Base-by-base conservation (phyloP, 2,888 invertebrate genomes). In the Ectemnius lituratus region DNA sequence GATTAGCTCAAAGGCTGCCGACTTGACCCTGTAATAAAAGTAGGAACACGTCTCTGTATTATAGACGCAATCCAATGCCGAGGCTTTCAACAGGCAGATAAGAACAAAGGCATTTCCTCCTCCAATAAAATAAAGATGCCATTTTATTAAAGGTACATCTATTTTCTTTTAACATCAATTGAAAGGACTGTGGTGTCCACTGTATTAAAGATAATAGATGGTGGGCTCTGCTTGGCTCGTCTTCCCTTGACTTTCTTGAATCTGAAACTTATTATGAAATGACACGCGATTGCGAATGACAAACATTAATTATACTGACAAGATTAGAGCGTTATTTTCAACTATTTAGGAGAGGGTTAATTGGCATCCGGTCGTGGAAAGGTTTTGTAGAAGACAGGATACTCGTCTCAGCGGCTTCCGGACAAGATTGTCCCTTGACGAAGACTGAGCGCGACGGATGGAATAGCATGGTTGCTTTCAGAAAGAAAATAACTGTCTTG, bases 1-100 rank as follows among this genome's bases (percentile, higher is more conserved):
- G 90, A 90, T 90, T 90, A 89, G 90, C 89, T 87, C 89, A 90
- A 90, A 90, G 89, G 89, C 86, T 85, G 88, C 90, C 90, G 90
- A 88, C 89, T 84, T 84, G 82, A 87, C 80, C 84, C 85, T 87
- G 88, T 88, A 89, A 88, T 90, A 90, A 90, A 87, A 90, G 86
- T 86, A 85, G 84, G 85, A 86, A 84, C 85, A 83, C 82, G 87
- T 79, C 82, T 82, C 80, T 82, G 87, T 85, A 85, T 88, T 89
- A 86, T 84, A 82, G 84, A 80, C 84, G 85, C 86, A 86, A 85
- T 88, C 88, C 86, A 89, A 88, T 87, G 52, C 16, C 6, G 52
- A 88, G 86, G 88, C 88, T 86, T 85, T 83, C 75, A 65, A 73
- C 52, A 65, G 64, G 60, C 56, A 79, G 80, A 80, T 80, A 83